These are phyloP conservation scores for Eugnorisma glareosa DNA, from an alignment of 2,888 invertebrate species.

Conservation along the genomic window DNA sequence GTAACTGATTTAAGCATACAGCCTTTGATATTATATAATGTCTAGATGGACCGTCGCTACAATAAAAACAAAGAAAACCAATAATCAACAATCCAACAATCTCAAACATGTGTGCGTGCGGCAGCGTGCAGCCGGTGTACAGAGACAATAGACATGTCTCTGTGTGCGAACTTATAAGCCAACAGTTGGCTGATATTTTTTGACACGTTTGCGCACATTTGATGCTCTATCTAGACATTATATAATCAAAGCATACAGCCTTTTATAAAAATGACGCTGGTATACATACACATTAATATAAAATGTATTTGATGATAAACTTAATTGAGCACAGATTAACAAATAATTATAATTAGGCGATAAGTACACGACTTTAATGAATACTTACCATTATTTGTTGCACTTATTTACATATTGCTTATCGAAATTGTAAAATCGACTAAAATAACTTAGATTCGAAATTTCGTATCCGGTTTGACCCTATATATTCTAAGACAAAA, in stretches of 20 bases:
- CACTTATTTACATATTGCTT: slow-evolving; percentile 38
- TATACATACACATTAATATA: not conserved
- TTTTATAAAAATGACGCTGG: not conserved
- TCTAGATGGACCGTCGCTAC: too few species aligned
- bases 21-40: too few species aligned
- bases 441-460: slow-evolving; percentile 52
- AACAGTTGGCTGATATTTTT: too few species aligned
- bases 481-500: slow-evolving; percentile 87
- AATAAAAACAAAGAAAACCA: too few species aligned
- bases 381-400: slow-evolving; percentile 26
- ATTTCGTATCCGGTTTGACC: slow-evolving; percentile 73
- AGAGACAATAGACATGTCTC: too few species aligned
- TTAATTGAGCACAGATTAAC: slow-evolving; percentile 57
- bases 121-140: too few species aligned
- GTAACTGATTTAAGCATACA: slow-evolving; percentile 7
- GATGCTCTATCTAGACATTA: too few species aligned
- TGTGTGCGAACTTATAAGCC: too few species aligned
- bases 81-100: too few species aligned
- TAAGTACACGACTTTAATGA: slow-evolving; percentile 20
- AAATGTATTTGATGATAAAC: slow-evolving; percentile 35
- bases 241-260: not conserved
- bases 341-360: slow-evolving; percentile 58
- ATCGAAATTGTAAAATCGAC: slow-evolving; percentile 37
- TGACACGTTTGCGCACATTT: too few species aligned
- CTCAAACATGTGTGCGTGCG: too few species aligned